Base-by-base conservation (phyloP, 2,113 vertebrate species). In the Thryonomys swinderianus region DNA sequence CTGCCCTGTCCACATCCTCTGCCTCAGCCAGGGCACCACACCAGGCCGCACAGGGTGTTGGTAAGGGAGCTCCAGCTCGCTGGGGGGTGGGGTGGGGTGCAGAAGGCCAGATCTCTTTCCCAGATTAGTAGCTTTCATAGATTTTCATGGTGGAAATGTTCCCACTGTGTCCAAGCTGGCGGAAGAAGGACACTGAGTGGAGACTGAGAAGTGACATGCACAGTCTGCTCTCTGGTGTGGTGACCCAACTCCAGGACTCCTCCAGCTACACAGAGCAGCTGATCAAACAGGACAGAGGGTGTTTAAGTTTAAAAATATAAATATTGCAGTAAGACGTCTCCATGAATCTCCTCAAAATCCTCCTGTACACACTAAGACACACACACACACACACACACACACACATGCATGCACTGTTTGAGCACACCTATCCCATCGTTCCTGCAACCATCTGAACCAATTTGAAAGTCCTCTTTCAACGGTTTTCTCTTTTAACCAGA, bases 101-200 rank as follows among this genome's bases (percentile, higher is more conserved):
- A 83, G 91, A 59, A 42, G 27, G 18, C 53, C 45, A 23, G 21
- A 37, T 53, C 51, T 71, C 55, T 74, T 20, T 20, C 55, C 17
- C 17, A 57, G 55, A 57, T 57, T 57, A 57, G 42, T 67, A 91
- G 64, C 30, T 89, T 76, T 79, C n/a, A 14, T 48, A 34, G 53
- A 83, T 83, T 93, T 93, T 83, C 40, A 74, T 30, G 78, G 32
- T 13, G 62, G 59, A 90, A 69, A 85, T 84, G 80, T 18, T 94
- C 45, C 48, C 37, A 57, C 69, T 14, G 3, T 13, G 30, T 16
- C 53, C 21, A 74, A 27, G 30, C 34, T 25, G 10, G 7, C 51
- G 67, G 67, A 40, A 48, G 21, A 53, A 85, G 27, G 80, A 51
- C 59, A 37, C 85, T 64, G 73, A 76, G 17, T 1, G 25, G 30